Evolutionary conservation across 1,140 invertebrate species (phyloP).

Genomic region (Caenorhabditis inopinata): DNA sequence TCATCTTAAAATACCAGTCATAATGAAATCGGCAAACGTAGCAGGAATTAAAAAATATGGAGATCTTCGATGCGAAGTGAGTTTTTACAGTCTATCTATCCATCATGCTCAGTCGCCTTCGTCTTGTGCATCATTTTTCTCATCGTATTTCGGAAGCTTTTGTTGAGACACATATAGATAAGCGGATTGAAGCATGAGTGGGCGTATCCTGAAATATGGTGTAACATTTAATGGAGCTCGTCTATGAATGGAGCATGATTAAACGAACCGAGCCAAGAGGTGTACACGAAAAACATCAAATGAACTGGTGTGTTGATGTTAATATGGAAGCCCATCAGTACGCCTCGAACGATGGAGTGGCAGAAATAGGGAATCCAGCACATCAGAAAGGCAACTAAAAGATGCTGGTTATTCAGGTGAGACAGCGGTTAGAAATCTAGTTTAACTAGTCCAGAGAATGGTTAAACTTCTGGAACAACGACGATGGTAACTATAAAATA

Average conservation of each 20-base stretch:
- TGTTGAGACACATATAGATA: conserved; percentile 52
- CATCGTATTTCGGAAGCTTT: conserved; percentile 47
- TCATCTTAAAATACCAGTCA: neutral
- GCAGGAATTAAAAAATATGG: neutral
- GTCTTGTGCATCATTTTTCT: conserved; percentile 37
- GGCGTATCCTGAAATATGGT: conserved; percentile 32
- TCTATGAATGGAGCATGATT: neutral
- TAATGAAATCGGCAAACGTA: conserved; percentile 9
- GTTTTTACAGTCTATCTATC: neutral
- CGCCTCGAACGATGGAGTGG: conserved; percentile 33
- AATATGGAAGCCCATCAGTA: conserved; percentile 23
- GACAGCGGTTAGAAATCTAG: too few species aligned
- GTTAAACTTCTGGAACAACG: neutral
- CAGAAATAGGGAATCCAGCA: conserved; percentile 52
- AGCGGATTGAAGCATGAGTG: conserved; percentile 51
- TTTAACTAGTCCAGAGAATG: too few species aligned
- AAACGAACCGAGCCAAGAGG: conserved; percentile 41
- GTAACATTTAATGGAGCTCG: neutral
- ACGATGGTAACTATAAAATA: neutral
- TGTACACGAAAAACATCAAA: conserved; percentile 34
- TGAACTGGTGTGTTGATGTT: conserved; percentile 23
- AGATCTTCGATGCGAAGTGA: conserved; percentile 24
- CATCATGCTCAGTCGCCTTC: neutral
- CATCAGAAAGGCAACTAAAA: conserved; percentile 49
- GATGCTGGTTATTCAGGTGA: too few species aligned